phyloP scores from a whole-genome alignment of 1,140 invertebrate genomes.

The Caenorhabditis inopinata region DNA sequence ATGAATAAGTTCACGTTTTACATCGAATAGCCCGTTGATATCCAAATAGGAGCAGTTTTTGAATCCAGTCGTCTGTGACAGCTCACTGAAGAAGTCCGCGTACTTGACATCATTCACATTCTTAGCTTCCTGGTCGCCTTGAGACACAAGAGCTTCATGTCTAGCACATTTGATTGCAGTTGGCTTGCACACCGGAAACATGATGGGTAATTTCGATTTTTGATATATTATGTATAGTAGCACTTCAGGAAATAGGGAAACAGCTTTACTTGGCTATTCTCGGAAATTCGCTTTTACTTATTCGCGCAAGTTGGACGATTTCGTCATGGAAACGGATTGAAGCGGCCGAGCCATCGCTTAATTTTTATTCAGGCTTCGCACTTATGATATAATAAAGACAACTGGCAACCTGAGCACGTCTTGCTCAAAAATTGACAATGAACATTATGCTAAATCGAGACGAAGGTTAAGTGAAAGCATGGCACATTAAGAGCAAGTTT shows the following conservation, averaged over 20 bases:
- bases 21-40: constrained; percentile 7
- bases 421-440: no score
- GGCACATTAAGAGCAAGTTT: no score
- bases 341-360: no score
- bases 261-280: no score
- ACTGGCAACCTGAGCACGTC: no score
- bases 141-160: background rate
- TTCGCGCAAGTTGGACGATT: no score
- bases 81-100: constrained; percentile 11
- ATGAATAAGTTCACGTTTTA: background rate
- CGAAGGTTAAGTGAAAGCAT: no score
- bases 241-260: constrained; percentile 8
- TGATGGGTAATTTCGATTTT: background rate
- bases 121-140: constrained; percentile 14
- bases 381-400: no score
- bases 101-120: background rate
- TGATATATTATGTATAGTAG: background rate
- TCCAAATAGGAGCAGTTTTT: constrained; percentile 4
- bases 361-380: no score
- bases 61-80: background rate
- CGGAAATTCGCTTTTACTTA: no score
- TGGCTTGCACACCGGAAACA: constrained; percentile 6
- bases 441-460: no score
- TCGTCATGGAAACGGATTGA: no score
- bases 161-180: constrained; percentile 17